Conservation (phyloP, 2,888 invertebrate species). For the Metacarcinus magister region DNA sequence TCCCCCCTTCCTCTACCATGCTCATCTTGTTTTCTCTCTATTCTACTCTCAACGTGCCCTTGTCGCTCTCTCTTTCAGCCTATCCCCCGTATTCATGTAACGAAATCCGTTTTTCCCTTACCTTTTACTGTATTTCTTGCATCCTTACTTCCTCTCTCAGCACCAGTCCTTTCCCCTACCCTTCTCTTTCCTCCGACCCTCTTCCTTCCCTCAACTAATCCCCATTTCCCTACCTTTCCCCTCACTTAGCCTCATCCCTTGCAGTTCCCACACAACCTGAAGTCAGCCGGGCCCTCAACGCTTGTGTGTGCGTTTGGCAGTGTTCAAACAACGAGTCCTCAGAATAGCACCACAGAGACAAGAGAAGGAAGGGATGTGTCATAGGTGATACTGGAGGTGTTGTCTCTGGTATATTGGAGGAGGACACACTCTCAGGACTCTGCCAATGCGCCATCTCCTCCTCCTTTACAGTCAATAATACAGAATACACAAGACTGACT, state of each 20-base stretch:
- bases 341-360: too few species aligned
- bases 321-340: neutral
- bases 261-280: neutral
- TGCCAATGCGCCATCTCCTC: too few species aligned
- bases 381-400: too few species aligned
- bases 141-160: neutral
- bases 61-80: neutral
- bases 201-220: too few species aligned
- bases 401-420: too few species aligned
- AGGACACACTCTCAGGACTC: too few species aligned
- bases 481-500: too few species aligned
- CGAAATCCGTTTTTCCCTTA: too few species aligned
- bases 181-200: neutral
- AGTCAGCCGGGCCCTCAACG: neutral
- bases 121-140: neutral
- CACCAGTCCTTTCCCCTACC: neutral
- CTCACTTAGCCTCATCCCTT: neutral
- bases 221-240: too few species aligned
- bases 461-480: too few species aligned
- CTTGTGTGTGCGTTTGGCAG: neutral
- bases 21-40: neutral
- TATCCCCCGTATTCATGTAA: too few species aligned
- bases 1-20: neutral
- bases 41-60: neutral
- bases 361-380: neutral